These are phyloP conservation scores for Okamejei kenojei DNA, from an alignment of 2,797 vertebrate species.

Conservation along the genomic window DNA sequence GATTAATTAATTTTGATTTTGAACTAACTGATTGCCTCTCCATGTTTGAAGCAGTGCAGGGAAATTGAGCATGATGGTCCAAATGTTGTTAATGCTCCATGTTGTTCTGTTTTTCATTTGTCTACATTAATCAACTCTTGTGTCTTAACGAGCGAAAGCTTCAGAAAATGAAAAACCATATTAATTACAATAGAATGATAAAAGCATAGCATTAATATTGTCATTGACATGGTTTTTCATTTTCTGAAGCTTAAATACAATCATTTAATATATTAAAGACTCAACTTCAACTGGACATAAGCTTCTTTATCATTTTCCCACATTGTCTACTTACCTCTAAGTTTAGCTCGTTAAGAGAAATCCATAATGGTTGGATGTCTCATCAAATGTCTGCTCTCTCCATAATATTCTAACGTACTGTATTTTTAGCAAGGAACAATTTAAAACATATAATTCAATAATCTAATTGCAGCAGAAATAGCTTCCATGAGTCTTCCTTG, in stretches of 20 bases:
- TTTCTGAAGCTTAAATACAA: not conserved
- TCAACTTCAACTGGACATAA: not conserved
- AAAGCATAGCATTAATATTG: not conserved
- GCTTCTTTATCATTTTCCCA: not conserved
- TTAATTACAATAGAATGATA: not conserved
- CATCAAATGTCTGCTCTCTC: not conserved
- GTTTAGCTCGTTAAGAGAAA: too few relatives aligned
- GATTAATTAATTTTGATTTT: not conserved
- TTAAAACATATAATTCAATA: not conserved
- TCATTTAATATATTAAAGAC: not conserved
- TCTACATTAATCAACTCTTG: not conserved
- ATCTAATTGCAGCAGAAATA: not conserved
- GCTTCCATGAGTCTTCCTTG: too few relatives aligned
- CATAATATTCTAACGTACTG: not conserved
- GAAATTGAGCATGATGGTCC: not conserved
- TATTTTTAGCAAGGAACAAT: not conserved
- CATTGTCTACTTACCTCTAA: not conserved
- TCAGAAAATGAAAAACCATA: not conserved
- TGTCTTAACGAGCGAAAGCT: not conserved
- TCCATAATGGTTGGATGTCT: too few relatives aligned
- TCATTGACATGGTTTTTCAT: not conserved
- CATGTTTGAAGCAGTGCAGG: not conserved
- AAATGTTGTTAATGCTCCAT: not conserved
- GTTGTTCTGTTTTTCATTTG: not conserved
- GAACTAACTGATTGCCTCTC: not conserved